Conservation (phyloP, 2,888 invertebrate species). For the Zhuqinia jingwanae region DNA sequence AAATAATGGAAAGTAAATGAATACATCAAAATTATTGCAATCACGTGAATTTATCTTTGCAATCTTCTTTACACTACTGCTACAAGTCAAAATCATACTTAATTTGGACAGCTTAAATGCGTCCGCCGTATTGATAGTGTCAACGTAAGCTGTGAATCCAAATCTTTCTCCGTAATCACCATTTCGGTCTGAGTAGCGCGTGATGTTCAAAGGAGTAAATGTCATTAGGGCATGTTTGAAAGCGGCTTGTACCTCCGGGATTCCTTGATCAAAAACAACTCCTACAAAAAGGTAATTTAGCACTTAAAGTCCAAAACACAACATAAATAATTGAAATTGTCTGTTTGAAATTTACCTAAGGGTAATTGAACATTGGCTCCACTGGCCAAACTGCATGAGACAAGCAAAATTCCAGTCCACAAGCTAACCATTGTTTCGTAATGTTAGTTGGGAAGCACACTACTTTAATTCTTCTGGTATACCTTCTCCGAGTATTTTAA, state of each 20-base stretch:
- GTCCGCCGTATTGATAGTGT: slow-evolving; percentile 83
- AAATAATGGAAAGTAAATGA: slow-evolving; percentile 78
- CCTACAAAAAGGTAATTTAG: slow-evolving; percentile 83
- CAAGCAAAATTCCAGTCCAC: neutral
- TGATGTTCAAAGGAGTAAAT: slow-evolving; percentile 67
- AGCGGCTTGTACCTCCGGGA: slow-evolving; percentile 94
- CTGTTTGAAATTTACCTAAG: slow-evolving; percentile 46
- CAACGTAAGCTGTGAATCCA: slow-evolving; percentile 93
- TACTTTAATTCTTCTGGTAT: too few species aligned
- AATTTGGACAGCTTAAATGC: slow-evolving; percentile 94
- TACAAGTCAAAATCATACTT: too few species aligned
- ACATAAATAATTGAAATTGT: neutral
- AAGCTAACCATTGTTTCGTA: neutral
- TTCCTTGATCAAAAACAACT: slow-evolving; percentile 95
- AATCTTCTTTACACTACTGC: too few species aligned
- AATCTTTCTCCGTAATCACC: slow-evolving; percentile 84
- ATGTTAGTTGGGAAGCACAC: neutral
- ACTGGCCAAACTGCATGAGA: neutral
- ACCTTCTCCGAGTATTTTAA: too few species aligned
- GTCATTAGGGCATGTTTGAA: slow-evolving; percentile 93
- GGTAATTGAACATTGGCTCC: slow-evolving; percentile 68
- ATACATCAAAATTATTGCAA: neutral
- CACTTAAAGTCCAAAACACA: neutral
- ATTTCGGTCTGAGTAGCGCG: slow-evolving; percentile 53
- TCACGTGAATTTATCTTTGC: too few species aligned